Evolutionary conservation across 2,797 vertebrate species (phyloP).

Genomic region (Leucoraja ocellata): DNA sequence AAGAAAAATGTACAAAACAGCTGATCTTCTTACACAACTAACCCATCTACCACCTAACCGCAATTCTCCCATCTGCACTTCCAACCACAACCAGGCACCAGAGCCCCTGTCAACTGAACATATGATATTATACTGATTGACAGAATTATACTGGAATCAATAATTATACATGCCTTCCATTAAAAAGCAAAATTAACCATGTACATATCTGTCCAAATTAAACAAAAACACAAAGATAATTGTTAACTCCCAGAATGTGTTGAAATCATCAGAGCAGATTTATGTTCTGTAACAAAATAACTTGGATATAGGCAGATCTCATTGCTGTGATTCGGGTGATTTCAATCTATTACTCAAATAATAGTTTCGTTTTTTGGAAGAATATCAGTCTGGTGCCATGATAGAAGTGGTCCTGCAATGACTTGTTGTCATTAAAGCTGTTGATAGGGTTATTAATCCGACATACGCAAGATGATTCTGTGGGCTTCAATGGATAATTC

Average conservation of each 20-base stretch:
- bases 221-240: slow-evolving; percentile 7
- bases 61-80: slow-evolving; percentile 54
- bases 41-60: slow-evolving; percentile 57
- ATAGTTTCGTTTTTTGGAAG: not conserved
- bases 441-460: not conserved
- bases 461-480: not conserved
- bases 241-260: not conserved
- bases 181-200: slow-evolving; percentile 54
- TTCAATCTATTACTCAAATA: not conserved
- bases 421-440: not conserved
- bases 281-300: slow-evolving; percentile 14
- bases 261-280: not conserved
- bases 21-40: slow-evolving; percentile 59
- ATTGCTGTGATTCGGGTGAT: not conserved
- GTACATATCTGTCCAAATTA: slow-evolving; percentile 35
- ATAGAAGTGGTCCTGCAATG: not conserved
- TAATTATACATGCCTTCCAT: slow-evolving; percentile 56
- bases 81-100: slow-evolving; percentile 62
- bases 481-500: not conserved
- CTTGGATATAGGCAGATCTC: not conserved
- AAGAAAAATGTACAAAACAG: slow-evolving; percentile 47
- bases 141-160: slow-evolving; percentile 64
- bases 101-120: slow-evolving; percentile 50
- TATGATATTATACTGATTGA: slow-evolving; percentile 58
- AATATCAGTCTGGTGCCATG: not conserved